Base-by-base conservation (phyloP, 2,113 vertebrate genomes). In the Rhinogobius similis region DNA sequence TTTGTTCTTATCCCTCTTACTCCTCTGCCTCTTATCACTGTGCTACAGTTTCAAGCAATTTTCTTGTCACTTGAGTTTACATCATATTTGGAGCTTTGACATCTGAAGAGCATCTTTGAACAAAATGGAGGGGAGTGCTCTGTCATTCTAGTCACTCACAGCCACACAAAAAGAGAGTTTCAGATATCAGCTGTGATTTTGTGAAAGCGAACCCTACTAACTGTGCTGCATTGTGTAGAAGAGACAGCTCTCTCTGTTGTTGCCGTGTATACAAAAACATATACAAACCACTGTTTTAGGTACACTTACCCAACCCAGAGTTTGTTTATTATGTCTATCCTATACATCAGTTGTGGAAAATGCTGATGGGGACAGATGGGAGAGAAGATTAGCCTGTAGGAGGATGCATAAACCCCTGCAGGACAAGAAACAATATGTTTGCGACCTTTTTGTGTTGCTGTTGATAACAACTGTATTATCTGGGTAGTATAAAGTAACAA, bases 211-310 rank as follows among this genome's bases (percentile, higher is more conserved):
- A 21, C 36, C 68, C 27, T 21, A 24, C 3, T 44, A 48, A 27
- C 2, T 38, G 44, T 24, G 23, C 68, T 70, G 48, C 71, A 48
- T 53, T n/a, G 46, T 65, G 65, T 82, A 75, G 81, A 82, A 83
- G 48, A 2, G 29, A 70, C 82, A 83, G 73, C 66, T 85, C 74
- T 78, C 84, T n/a, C 41, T n/a, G 72, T 14, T 58, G 9, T 29
- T 20, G 46, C 55, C 64, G 43, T 78, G 72, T 76, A 29, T 67
- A 18, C 1, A 70, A 68, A 59, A 9, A 59, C 21, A 77, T 76
- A 36, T 68, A 69, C 44, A 65, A 53, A 18, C 14, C 72, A 68
- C 3, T 91, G 82, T 86, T 88, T 68, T 85, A 73, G 72, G 83
- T 83, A 32, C 29, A 65, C 24, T 68, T 66, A 55, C 38, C 55